A percentile compares a stretch with the other conserved stretches of the same genome.
phyloP scores from a whole-genome alignment of 2,888 invertebrate genomes.

The Xestia c-nigrum region DNA sequence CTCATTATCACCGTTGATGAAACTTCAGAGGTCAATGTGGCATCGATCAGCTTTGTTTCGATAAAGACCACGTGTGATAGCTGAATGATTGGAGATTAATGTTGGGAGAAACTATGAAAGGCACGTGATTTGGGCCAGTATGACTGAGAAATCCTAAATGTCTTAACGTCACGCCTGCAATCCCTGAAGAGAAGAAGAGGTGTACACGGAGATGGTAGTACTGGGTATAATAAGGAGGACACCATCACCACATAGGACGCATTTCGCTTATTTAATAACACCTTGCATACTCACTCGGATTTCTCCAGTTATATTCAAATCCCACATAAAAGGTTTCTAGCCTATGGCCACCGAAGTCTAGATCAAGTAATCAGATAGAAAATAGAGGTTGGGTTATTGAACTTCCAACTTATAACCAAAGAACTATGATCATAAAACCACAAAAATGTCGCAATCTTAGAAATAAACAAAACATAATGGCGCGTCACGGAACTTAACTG shows the following conservation, averaged over 20 bases:
- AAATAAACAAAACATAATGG: conserved; percentile 35
- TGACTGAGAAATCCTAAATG: not conserved
- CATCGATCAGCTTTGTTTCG: conserved; percentile 3
- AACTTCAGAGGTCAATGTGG: not conserved
- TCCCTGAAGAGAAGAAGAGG: not conserved
- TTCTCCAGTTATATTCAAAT: not conserved
- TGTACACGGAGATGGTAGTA: too few relatives aligned
- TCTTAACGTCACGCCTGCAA: not conserved
- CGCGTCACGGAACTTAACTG: too few relatives aligned
- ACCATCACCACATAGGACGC: not conserved
- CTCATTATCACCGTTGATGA: conserved; percentile 1
- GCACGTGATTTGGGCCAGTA: not conserved
- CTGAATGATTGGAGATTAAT: not conserved
- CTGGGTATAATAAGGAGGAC: not conserved
- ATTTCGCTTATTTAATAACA: not conserved
- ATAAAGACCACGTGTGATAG: conserved; percentile 6
- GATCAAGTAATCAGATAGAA: too few relatives aligned
- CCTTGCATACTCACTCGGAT: not conserved
- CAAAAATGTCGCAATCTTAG: conserved; percentile 27
- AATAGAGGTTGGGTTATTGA: too few relatives aligned
- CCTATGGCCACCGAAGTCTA: not conserved
- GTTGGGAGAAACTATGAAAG: not conserved
- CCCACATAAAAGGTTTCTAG: not conserved
- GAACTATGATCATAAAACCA: not conserved
- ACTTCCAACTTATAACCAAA: not conserved